These are phyloP conservation scores for Drosophila punjabiensis DNA, from an alignment of 1,140 invertebrate genomes.

Conservation along the genomic window DNA sequence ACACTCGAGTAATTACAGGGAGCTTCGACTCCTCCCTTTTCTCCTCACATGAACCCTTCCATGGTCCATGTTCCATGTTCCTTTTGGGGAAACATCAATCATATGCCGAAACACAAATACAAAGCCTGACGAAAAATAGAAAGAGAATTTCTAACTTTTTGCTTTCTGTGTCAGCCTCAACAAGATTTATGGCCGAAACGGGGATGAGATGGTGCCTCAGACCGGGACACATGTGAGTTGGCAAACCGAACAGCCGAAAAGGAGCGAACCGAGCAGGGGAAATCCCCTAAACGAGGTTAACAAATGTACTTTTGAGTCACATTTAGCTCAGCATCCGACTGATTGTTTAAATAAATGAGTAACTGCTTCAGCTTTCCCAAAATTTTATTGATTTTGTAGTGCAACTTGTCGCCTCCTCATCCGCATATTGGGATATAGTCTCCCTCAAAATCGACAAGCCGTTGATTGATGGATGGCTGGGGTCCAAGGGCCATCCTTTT, in stretches of 20 bases:
- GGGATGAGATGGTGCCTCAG: constrained; percentile 18
- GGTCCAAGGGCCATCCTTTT: neutral
- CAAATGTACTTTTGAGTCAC: constrained; percentile 67
- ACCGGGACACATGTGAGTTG: constrained; percentile 51
- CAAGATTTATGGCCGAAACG: constrained; percentile 71
- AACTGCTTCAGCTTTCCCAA: neutral
- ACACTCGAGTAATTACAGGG: constrained; percentile 70
- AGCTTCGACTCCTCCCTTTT: neutral
- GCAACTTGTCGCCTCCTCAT: constrained; percentile 28
- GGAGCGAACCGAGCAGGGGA: neutral
- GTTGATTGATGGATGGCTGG: constrained; percentile 41
- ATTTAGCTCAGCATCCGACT: constrained; percentile 48
- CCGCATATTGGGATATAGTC: neutral
- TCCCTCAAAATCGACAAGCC: constrained; percentile 32
- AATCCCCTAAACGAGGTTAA: constrained; percentile 28
- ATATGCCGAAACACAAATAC: constrained; percentile 55
- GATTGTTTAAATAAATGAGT: constrained; percentile 68
- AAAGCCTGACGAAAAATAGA: constrained; percentile 52
- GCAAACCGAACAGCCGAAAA: constrained; percentile 25
- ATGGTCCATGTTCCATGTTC: neutral
- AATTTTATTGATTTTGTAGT: constrained; percentile 60
- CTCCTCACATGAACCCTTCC: neutral
- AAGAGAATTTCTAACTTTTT: constrained; percentile 53
- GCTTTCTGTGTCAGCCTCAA: constrained; percentile 54
- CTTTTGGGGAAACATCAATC: constrained; percentile 36